phyloP scores from a whole-genome alignment of 2,797 vertebrate species.

The Sphenodon punctatus region DNA sequence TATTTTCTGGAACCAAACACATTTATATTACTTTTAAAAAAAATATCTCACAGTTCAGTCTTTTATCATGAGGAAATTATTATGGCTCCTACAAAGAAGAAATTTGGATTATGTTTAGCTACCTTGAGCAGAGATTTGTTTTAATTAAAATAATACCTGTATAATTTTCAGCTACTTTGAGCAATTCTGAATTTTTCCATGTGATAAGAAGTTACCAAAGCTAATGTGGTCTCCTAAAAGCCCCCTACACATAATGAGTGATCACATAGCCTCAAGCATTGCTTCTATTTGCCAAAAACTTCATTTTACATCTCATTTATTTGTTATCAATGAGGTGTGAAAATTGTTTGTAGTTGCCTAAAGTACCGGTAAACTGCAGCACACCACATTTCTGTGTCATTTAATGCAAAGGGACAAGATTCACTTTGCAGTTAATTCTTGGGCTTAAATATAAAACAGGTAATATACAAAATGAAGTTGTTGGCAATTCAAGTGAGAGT shows the following conservation, averaged over 20 bases:
- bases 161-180: constrained; percentile 35
- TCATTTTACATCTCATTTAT: constrained; percentile 58
- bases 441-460: constrained; percentile 16
- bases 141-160: constrained; percentile 18
- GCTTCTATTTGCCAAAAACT: constrained; percentile 9
- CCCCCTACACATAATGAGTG: constrained; percentile 23
- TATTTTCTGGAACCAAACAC: too few species aligned
- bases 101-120: constrained; percentile 27
- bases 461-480: not conserved
- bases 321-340: constrained; percentile 51
- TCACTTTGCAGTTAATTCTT: constrained; percentile 38
- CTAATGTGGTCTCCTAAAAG: constrained; percentile 9
- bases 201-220: constrained; percentile 27
- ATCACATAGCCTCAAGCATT: constrained; percentile 33
- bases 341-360: constrained; percentile 48
- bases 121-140: not conserved
- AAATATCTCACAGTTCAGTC: not conserved
- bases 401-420: constrained; percentile 33
- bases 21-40: too few species aligned
- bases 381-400: constrained; percentile 5
- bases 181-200: constrained; percentile 33
- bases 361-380: constrained; percentile 33
- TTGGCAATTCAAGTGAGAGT: constrained; percentile 16
- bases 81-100: constrained; percentile 11
- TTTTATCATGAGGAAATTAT: constrained; percentile 2